A percentile compares a stretch with the other conserved stretches of the same genome.
phyloP scores from a whole-genome alignment of 1,140 invertebrate species.

The Microplitis demolitor region DNA sequence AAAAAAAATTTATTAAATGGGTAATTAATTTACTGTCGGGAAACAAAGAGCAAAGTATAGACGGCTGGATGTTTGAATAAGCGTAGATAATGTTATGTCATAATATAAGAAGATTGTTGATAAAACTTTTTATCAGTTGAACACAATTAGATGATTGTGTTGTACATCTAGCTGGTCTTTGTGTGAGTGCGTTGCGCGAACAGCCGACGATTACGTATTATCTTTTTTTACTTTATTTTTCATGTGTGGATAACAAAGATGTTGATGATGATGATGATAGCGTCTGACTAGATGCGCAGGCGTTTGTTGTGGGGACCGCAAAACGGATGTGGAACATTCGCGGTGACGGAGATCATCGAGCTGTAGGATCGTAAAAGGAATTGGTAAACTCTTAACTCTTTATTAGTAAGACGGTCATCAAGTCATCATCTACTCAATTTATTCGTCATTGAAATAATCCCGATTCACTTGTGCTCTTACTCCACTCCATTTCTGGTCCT shows the following conservation, averaged over 20 bases:
- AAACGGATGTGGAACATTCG: conserved; percentile 20
- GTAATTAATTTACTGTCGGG: too few relatives aligned
- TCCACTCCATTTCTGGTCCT: too few relatives aligned
- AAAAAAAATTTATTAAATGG: too few relatives aligned
- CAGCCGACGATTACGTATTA: too few relatives aligned
- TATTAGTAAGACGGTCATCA: background rate
- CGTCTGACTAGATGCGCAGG: background rate
- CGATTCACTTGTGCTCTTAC: background rate
- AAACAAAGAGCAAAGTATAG: too few relatives aligned
- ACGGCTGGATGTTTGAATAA: too few relatives aligned
- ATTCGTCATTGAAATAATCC: conserved; percentile 20
- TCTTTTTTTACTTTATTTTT: too few relatives aligned
- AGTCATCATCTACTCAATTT: background rate
- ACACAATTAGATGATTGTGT: background rate
- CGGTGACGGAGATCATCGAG: background rate
- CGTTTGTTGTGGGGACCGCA: conserved; percentile 3
- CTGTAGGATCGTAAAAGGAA: conserved; percentile 24
- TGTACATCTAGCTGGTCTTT: background rate
- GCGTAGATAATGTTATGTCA: too few relatives aligned
- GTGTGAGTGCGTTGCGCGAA: background rate
- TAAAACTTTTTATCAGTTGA: background rate
- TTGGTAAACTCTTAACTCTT: conserved; percentile 10
- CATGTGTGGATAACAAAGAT: too few relatives aligned
- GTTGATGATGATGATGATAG: too few relatives aligned
- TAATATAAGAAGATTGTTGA: too few relatives aligned